Percentiles rank a stretch among this genome's conserved stretches.
Evolutionary conservation across 2,888 invertebrate species (phyloP).

Genomic region (Chymomyza fuscimana): DNA sequence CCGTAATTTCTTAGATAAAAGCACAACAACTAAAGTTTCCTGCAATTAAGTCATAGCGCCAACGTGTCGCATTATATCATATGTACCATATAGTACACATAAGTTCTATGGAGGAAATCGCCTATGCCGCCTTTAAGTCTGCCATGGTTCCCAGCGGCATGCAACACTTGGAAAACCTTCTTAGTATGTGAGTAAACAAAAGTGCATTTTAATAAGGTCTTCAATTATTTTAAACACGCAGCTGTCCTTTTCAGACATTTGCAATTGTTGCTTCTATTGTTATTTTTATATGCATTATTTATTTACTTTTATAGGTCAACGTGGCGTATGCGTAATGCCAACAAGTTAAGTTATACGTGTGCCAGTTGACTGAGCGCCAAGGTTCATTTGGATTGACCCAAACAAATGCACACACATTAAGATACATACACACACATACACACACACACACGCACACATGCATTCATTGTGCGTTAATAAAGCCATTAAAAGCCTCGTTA

Average conservation of each 20-base stretch:
- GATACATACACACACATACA: background rate
- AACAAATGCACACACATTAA: background rate
- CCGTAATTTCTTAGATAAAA: background rate
- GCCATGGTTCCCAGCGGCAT: background rate
- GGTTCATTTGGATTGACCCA: background rate
- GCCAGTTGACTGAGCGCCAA: background rate
- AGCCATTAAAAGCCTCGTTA: constrained; percentile 45
- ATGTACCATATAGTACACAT: background rate
- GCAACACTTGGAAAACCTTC: background rate
- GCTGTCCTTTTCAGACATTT: constrained; percentile 57
- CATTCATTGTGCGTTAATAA: constrained; percentile 39
- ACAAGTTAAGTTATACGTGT: constrained; percentile 16
- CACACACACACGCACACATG: too few relatives aligned
- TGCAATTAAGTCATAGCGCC: background rate
- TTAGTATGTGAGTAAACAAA: constrained; percentile 13
- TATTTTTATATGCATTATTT: constrained; percentile 45
- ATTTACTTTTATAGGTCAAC: constrained; percentile 47
- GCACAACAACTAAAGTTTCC: background rate
- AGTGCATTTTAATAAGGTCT: constrained; percentile 54
- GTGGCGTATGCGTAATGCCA: constrained; percentile 44
- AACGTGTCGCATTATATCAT: constrained; percentile 1
- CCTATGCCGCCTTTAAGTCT: constrained; percentile 49
- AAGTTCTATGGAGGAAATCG: background rate
- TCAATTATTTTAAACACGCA: constrained; percentile 70
- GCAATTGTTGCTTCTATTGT: background rate